These are phyloP conservation scores for Calidris pygmaea DNA, from an alignment of 2,113 vertebrate species.

Conservation along the genomic window DNA sequence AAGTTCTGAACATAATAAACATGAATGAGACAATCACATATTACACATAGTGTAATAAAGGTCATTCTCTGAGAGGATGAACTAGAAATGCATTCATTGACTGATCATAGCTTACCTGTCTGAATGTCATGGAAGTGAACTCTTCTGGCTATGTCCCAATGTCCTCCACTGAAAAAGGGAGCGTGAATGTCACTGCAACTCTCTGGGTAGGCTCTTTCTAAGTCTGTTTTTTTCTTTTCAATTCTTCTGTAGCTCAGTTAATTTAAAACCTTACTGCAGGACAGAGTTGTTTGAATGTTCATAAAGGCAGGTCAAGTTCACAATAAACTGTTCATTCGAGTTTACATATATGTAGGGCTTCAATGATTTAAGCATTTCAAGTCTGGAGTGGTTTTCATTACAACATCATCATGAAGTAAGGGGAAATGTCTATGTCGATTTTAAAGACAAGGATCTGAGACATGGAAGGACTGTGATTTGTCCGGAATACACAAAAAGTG, in stretches of 20 bases:
- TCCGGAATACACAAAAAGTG: neutral
- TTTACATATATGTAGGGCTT: neutral
- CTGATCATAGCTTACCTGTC: rapidly evolving
- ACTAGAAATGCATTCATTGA: neutral
- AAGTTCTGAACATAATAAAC: neutral
- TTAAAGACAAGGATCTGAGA: neutral
- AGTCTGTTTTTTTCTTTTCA: neutral
- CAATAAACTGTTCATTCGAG: neutral
- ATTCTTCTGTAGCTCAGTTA: neutral
- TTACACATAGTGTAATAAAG: neutral
- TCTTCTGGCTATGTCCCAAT: neutral
- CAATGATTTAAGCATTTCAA: neutral
- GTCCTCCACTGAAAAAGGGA: neutral
- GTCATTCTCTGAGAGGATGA: neutral
- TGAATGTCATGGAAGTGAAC: neutral
- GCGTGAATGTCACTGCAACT: neutral
- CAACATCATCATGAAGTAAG: neutral
- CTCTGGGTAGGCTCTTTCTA: neutral
- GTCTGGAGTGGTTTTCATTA: neutral
- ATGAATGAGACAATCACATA: constrained; percentile 20
- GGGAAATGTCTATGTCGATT: neutral
- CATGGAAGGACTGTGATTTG: neutral
- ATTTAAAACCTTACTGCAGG: neutral
- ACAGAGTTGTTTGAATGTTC: neutral
- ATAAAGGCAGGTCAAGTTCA: neutral